These are phyloP conservation scores for Drosophila athabasca DNA, from an alignment of 1,140 invertebrate species.

Conservation along the genomic window DNA sequence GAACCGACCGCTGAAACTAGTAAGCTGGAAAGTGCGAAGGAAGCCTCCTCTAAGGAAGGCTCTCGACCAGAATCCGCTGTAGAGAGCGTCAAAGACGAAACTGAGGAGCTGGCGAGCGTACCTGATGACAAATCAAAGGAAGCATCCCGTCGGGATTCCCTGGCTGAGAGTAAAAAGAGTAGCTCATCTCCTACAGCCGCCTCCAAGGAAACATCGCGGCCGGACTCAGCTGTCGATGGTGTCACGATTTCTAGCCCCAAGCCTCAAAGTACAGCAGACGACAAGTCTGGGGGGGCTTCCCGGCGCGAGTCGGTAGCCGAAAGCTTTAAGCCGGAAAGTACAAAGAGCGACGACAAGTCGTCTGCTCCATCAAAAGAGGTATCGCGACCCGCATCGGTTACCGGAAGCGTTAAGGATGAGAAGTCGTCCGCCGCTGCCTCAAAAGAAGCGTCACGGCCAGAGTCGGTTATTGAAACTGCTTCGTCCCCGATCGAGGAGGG, in stretches of 20 bases:
- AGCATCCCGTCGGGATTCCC: slow-evolving; percentile 25
- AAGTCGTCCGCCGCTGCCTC: not conserved
- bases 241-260: slow-evolving; percentile 12
- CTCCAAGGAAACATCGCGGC: slow-evolving; percentile 26
- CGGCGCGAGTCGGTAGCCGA: slow-evolving; percentile 39
- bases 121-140: slow-evolving; percentile 27
- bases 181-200: slow-evolving; percentile 3
- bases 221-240: slow-evolving; percentile 25
- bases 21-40: slow-evolving; percentile 28
- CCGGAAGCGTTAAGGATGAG: slow-evolving; percentile 4
- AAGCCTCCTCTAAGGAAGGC: slow-evolving; percentile 24
- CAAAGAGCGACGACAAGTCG: not conserved
- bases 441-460: not conserved
- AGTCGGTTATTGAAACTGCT: slow-evolving; percentile 59
- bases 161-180: slow-evolving; percentile 10
- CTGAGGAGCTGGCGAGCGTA: slow-evolving; percentile 23
- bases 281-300: slow-evolving; percentile 27
- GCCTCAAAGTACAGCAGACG: slow-evolving; percentile 3
- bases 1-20: slow-evolving; percentile 36
- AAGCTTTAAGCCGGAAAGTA: not conserved
- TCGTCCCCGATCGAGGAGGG: slow-evolving; percentile 72
- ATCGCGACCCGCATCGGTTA: slow-evolving; percentile 38
- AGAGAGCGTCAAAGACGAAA: slow-evolving; percentile 28
- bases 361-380: slow-evolving; percentile 32
- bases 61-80: slow-evolving; percentile 43